These are phyloP conservation scores for Timandra comae DNA, from an alignment of 2,888 invertebrate species.

Conservation along the genomic window DNA sequence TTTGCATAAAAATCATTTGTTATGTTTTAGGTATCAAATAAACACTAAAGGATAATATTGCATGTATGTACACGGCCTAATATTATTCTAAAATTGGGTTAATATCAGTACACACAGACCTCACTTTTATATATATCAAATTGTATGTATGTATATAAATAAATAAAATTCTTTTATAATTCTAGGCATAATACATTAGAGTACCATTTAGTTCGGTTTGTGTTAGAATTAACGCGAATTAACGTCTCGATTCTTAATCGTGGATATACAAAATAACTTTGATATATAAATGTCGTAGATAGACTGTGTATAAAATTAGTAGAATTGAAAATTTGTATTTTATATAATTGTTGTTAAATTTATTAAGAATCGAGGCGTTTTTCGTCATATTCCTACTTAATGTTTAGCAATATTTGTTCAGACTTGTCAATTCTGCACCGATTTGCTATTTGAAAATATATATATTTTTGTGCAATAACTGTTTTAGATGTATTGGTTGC, in stretches of 20 bases:
- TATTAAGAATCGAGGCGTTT: too few species aligned
- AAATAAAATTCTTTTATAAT: constrained; percentile 5
- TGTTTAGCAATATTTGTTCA: constrained; percentile 1
- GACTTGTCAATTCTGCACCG: constrained; percentile 2
- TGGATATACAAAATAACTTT: neutral
- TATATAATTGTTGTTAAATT: neutral
- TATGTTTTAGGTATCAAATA: too few species aligned
- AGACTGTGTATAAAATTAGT: neutral
- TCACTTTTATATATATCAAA: constrained; percentile 13
- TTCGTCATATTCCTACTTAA: neutral
- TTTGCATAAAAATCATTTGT: too few species aligned
- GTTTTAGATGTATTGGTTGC: constrained; percentile 9
- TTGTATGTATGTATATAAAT: constrained; percentile 5
- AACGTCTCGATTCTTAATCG: constrained; percentile 1
- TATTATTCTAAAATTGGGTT: too few species aligned
- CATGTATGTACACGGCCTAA: too few species aligned
- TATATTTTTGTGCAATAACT: constrained; percentile 18
- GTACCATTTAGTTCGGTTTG: constrained; percentile 2
- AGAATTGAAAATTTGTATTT: neutral
- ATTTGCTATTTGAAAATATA: constrained; percentile 2
- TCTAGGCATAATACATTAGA: constrained; percentile 7
- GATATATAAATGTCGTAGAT: neutral
- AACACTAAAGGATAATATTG: too few species aligned
- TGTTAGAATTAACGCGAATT: constrained; percentile 3
- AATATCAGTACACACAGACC: too few species aligned